phyloP scores from a whole-genome alignment of 2,797 vertebrate genomes.

The Poeciliopsis infans region DNA sequence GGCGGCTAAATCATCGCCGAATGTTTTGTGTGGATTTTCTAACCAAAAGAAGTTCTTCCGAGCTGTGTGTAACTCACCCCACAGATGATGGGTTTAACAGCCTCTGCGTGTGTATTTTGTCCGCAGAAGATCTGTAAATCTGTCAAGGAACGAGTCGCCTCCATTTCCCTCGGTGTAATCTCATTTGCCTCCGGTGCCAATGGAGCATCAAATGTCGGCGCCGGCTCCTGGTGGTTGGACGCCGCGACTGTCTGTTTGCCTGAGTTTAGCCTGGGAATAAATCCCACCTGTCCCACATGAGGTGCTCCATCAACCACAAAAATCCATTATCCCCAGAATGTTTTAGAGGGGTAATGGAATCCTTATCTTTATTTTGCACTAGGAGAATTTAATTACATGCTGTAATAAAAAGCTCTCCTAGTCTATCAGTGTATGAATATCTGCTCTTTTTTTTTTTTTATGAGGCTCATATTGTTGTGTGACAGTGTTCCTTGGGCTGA shows the following conservation, averaged over 20 bases:
- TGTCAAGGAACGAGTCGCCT: conserved; percentile 80
- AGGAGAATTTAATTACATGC: conserved; percentile 76
- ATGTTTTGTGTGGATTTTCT: conserved; percentile 68
- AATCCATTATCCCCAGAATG: conserved; percentile 78
- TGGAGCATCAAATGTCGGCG: conserved; percentile 76
- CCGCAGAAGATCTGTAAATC: conserved; percentile 83
- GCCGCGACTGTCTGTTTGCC: conserved; percentile 43
- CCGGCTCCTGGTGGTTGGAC: conserved; percentile 55
- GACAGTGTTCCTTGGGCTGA: conserved; percentile 35
- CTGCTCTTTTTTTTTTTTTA: conserved; percentile 32
- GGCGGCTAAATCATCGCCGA: conserved; percentile 74
- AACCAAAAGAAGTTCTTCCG: conserved; percentile 83
- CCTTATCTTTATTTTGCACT: conserved; percentile 83
- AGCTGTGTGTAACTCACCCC: conserved; percentile 80
- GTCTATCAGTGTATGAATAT: conserved; percentile 68
- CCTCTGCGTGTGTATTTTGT: conserved; percentile 74
- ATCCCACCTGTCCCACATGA: conserved; percentile 79
- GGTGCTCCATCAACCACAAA: conserved; percentile 77
- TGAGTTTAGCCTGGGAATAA: conserved; percentile 63
- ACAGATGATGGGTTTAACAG: conserved; percentile 85
- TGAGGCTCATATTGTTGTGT: conserved; percentile 39
- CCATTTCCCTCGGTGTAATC: conserved; percentile 77
- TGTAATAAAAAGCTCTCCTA: conserved; percentile 51
- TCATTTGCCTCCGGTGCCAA: conserved; percentile 83
- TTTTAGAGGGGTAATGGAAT: conserved; percentile 83